Conservation (phyloP, 2,113 vertebrate genomes). For the Burhinus bistriatus region DNA sequence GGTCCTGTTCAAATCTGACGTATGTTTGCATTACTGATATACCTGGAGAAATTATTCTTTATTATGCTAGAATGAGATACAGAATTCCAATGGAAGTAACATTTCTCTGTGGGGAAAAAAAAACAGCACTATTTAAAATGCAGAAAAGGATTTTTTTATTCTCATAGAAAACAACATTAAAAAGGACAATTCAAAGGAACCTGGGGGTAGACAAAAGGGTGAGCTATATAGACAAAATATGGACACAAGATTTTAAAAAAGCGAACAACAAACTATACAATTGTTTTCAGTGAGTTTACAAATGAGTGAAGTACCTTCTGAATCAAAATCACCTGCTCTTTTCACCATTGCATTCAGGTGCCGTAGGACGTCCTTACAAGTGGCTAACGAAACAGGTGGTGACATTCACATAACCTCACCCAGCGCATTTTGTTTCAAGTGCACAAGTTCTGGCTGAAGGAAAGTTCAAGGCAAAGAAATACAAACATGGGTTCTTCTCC, state of each 20-base stretch:
- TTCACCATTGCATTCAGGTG: not conserved
- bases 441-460: not conserved
- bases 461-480: conserved; percentile 21
- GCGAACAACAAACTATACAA: not conserved
- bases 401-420: not conserved
- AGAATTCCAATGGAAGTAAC: not conserved
- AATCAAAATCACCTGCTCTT: not conserved
- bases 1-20: not conserved
- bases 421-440: not conserved
- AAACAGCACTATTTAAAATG: not conserved
- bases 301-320: not conserved
- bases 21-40: not conserved
- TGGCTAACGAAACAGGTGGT: not conserved
- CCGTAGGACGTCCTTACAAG: not conserved
- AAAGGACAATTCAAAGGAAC: not conserved
- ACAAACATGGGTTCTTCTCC: not conserved
- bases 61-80: not conserved
- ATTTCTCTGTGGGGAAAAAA: not conserved
- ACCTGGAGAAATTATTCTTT: not conserved
- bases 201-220: not conserved
- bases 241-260: not conserved
- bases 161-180: conserved; percentile 3
- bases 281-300: not conserved
- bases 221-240: not conserved
- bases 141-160: conserved; percentile 37